Base-by-base conservation (phyloP, 2,113 vertebrate species). In the Alexandromys fortis region DNA sequence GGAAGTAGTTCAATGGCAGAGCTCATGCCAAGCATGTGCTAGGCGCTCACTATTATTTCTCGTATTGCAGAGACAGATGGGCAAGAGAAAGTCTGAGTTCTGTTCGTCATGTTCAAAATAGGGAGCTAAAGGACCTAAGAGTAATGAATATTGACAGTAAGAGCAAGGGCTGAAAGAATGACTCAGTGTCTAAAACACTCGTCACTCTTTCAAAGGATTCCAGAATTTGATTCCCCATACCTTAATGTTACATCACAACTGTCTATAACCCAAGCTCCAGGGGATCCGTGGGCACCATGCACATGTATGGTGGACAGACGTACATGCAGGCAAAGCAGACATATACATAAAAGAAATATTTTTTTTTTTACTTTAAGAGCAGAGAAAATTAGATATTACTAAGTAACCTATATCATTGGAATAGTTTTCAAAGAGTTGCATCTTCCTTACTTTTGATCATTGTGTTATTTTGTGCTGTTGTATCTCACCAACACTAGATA, bases 371-470 rank as follows among this genome's bases (percentile, higher is more conserved):
- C 42, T 38, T 42, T 38, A 63, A 82, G 42, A 42, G 6, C 42
- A 58, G 13, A 42, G 61, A 30, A 88, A 94, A 65, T 92, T 72
- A 65, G 91, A 78, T 77, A 94, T 89, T 83, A 77, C 58, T 67
- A 79, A 72, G 63, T 72, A 61, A 78, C 81, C 91, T 38, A 90
- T 83, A 88, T 90, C 38, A 91, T n/a, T 86, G 45, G 67, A 83
- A 76, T 72, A 17, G 12, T 77, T 92, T 96, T 28, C 7, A 93
- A 75, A 92, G 42, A 92, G 38, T 91, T 11, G 1, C 3, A 55
- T 65, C n/a, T 13, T 65, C n/a, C 13, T 92, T 61, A n/a, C 65
- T 7, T 95, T 92, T 94, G 47, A 90, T 8, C 83, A 26, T 61
- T 93, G 8, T 82, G 26, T 91, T 77, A 49, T 63, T 86, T 70